Conservation (phyloP, 2,888 invertebrate genomes). For the Temnothorax rugatulus region DNA sequence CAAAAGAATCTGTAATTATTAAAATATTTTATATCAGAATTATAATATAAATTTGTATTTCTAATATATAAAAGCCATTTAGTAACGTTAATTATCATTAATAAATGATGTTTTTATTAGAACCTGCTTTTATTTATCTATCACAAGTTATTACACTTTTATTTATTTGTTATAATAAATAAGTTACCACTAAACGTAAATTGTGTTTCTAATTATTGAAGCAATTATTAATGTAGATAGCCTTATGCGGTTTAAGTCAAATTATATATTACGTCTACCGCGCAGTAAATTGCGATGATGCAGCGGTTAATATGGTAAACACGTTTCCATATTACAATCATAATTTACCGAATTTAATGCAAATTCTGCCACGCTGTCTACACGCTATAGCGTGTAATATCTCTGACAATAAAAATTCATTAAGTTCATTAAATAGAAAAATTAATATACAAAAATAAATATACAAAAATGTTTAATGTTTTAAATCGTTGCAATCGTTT, state of each 20-base stretch:
- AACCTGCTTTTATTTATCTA: background rate
- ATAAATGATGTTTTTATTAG: background rate
- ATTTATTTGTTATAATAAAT: background rate
- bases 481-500: background rate
- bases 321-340: background rate
- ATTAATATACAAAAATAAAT: background rate
- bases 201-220: background rate
- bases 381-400: background rate
- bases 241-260: conserved; percentile 9
- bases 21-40: background rate
- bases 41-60: conserved; percentile 3
- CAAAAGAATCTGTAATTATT: background rate
- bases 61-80: background rate
- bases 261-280: background rate
- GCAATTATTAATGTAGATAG: background rate
- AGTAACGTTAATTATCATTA: background rate
- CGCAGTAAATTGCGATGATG: background rate
- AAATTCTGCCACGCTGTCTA: background rate
- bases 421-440: background rate
- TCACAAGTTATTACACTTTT: background rate
- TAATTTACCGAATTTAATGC: conserved; percentile 1
- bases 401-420: background rate
- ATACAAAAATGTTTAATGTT: background rate
- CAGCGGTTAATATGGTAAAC: background rate
- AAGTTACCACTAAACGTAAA: background rate